phyloP scores from a whole-genome alignment of 2,888 invertebrate species.

The Archips xylosteana region DNA sequence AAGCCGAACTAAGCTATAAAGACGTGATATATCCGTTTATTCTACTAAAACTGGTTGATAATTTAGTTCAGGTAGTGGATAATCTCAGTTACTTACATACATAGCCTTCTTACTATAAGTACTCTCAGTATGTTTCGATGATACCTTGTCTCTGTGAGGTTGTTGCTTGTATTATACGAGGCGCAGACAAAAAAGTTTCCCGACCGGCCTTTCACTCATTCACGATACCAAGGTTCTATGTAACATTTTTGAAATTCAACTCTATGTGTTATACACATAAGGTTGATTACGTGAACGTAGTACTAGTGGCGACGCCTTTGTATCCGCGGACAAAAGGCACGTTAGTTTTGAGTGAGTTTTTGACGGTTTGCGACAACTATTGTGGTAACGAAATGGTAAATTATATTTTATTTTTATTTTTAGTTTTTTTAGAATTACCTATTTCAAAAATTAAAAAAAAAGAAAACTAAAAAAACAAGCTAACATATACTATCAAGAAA shows the following conservation, averaged over 20 bases:
- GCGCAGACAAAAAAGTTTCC: slow-evolving; percentile 32
- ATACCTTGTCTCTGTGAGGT: background rate
- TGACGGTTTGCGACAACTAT: slow-evolving; percentile 25
- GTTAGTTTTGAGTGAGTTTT: slow-evolving; percentile 38
- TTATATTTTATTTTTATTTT: background rate
- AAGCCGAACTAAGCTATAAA: too few species aligned
- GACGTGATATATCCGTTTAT: too few species aligned
- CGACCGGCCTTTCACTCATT: slow-evolving; percentile 10
- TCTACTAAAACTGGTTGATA: too few species aligned
- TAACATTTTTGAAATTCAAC: background rate
- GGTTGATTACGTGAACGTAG: background rate
- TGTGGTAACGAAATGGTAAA: background rate
- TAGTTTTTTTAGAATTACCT: too few species aligned
- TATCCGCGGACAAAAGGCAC: slow-evolving; percentile 1
- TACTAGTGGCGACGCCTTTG: background rate
- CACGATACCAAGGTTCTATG: background rate
- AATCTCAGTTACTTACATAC: too few species aligned
- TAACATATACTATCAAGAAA: too few species aligned
- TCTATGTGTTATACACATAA: background rate
- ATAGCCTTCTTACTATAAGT: background rate
- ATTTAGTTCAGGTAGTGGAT: too few species aligned
- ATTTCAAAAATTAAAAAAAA: too few species aligned
- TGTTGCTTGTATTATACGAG: background rate
- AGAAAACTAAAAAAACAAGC: too few species aligned
- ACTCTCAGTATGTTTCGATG: background rate